phyloP scores from a whole-genome alignment of 2,888 invertebrate species.

The Ellobium chinense region DNA sequence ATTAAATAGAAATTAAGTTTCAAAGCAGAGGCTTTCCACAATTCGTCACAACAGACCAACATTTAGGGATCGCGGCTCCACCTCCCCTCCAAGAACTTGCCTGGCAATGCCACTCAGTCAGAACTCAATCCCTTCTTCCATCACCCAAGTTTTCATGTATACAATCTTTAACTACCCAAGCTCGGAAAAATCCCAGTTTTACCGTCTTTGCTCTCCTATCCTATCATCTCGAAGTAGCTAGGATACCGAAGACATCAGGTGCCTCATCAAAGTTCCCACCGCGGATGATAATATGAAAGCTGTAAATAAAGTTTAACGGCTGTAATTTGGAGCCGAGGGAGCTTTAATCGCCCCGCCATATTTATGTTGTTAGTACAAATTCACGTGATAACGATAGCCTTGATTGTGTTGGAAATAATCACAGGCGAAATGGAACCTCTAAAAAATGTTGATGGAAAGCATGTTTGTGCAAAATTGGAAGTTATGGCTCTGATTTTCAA shows the following conservation, averaged over 20 bases:
- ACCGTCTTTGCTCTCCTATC: no score
- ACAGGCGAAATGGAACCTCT: not conserved
- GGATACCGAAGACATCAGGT: not conserved
- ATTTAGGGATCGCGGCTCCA: no score
- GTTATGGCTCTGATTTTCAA: not conserved
- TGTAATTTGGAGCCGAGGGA: not conserved
- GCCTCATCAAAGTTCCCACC: not conserved
- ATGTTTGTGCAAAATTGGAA: not conserved
- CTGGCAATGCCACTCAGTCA: no score
- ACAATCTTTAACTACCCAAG: no score
- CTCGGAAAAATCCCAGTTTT: no score
- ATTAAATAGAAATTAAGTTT: no score
- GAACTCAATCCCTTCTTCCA: no score
- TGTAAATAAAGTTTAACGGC: not conserved
- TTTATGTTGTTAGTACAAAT: not conserved
- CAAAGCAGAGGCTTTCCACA: no score
- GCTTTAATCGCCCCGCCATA: not conserved
- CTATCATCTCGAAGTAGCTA: not conserved
- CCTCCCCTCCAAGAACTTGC: no score
- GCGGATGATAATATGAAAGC: not conserved
- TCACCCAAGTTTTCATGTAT: no score
- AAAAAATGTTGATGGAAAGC: not conserved
- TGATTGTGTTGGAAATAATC: not conserved
- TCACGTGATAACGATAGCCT: not conserved
- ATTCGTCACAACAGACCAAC: no score